Evolutionary conservation across 2,113 vertebrate species (phyloP), one percentile per base, ranked within the genome.

Genomic region (Barnardius zonarius): DNA sequence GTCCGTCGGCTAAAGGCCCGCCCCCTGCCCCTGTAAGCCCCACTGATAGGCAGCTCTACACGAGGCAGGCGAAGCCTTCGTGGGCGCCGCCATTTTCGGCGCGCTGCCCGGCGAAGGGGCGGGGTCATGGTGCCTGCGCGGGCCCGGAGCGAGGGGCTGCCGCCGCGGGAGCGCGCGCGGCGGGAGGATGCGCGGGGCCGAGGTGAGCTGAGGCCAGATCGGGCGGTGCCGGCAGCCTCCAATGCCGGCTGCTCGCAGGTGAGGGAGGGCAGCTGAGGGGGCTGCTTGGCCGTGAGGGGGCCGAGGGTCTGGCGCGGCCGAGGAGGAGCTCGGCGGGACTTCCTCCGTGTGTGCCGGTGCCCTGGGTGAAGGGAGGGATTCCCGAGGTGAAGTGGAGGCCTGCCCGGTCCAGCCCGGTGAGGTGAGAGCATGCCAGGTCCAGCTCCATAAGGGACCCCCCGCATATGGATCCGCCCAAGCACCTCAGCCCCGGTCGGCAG

Each of bases 11-110:
- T 0, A 0, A 41, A 37, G 0, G 0, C 22, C 93, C 70, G 44
- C 82, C 88, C 0, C 0, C 4, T 5, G 3, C 5, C 22, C 5
- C 6, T 30, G 5, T 19, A 9, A 9, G 0, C 22, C 28, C 4
- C 1, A 2, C 2, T 5, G 52, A 96, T 77, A 54, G 81, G 91
- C 0, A 0, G 2, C 0, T 5, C 11, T 4, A 6, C 4, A 2
- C 0, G 7, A 2, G 1, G 23, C 1, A 5, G 6, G 3, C 2
- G 91, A 93, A 91, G 75, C 33, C 9, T 0, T 1, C 0, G 0
- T 0, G 3, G 33, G 19, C 4, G 51, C 44, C 28, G 87, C 90
- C 87, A 93, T 93, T 75, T 18, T 12, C 2, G 3, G 13, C 12
- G 33, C 7, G 22, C 19, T 43, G 66, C 66, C 61, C 48, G 33